Percentiles rank a stretch among this genome's conserved stretches.
Conservation (phyloP, 2,113 vertebrate species). For the Cryptoleucopteryx plumbea region DNA sequence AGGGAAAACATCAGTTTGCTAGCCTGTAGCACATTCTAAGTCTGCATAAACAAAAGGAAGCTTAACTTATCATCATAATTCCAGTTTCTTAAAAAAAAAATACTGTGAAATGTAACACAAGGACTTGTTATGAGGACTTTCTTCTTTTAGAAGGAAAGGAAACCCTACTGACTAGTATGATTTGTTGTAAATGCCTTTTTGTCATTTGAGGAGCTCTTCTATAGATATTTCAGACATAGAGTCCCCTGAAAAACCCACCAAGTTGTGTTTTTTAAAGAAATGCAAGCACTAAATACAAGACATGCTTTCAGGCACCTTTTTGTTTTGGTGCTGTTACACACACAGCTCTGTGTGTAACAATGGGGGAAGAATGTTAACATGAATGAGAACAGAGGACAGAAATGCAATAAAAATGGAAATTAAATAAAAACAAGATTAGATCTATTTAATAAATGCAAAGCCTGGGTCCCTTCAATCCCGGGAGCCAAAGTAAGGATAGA, state of each 20-base stretch:
- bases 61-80: not conserved
- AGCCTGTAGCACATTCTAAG: not conserved
- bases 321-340: not conserved
- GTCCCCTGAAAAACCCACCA: not conserved
- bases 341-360: not conserved
- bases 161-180: not conserved
- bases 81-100: not conserved
- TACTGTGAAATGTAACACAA: not conserved
- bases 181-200: not conserved
- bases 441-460: constrained; percentile 44
- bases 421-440: constrained; percentile 38
- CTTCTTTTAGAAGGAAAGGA: not conserved
- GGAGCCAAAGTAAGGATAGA: constrained; percentile 23
- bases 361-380: not conserved
- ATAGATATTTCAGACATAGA: not conserved
- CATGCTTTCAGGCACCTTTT: not conserved
- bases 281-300: not conserved
- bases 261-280: not conserved
- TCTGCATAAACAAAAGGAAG: not conserved
- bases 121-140: not conserved
- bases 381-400: not conserved
- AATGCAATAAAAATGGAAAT: constrained; percentile 58
- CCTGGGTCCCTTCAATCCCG: not conserved
- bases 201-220: not conserved
- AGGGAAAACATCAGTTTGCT: not conserved